Evolutionary conservation across 2,113 vertebrate genomes (phyloP).

Genomic region (Myanophis thanlyinensis): DNA sequence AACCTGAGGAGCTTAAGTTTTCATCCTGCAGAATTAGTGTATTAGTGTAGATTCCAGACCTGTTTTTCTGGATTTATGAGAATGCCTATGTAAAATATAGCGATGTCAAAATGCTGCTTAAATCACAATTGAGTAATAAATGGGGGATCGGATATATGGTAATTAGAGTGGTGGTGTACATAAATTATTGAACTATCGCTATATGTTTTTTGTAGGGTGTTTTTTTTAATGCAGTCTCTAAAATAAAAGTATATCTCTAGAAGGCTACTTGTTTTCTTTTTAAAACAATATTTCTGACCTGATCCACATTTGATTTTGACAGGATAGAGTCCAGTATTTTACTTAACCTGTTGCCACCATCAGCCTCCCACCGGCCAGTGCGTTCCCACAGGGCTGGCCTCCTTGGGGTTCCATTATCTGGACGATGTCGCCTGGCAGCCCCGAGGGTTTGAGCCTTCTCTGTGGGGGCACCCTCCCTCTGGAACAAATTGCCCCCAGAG

Average conservation of each 20-base stretch:
- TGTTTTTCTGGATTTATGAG: neutral
- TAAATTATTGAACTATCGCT: conserved; percentile 6
- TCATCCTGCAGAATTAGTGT: neutral
- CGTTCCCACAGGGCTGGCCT: too few species aligned
- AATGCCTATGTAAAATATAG: conserved; percentile 19
- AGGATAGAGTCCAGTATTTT: neutral
- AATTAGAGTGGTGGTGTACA: conserved; percentile 15
- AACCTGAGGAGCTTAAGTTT: neutral
- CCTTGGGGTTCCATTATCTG: too few species aligned
- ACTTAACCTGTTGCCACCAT: too few species aligned
- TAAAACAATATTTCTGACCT: neutral
- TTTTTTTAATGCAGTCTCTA: conserved; percentile 26
- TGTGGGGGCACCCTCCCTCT: too few species aligned
- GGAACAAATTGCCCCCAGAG: too few species aligned
- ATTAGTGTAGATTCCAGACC: neutral
- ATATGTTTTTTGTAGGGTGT: neutral
- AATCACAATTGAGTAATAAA: conserved; percentile 24
- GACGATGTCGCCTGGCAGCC: too few species aligned
- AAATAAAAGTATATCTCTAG: neutral
- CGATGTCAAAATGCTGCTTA: neutral
- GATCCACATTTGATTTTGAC: neutral
- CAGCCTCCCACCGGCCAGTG: too few species aligned
- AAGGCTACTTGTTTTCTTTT: neutral
- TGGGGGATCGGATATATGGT: conserved; percentile 2
- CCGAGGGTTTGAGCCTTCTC: too few species aligned